Evolutionary conservation across 2,888 invertebrate genomes (phyloP), one percentile per base, ranked within the genome.

Genomic region (Notocelia uddmanniana): DNA sequence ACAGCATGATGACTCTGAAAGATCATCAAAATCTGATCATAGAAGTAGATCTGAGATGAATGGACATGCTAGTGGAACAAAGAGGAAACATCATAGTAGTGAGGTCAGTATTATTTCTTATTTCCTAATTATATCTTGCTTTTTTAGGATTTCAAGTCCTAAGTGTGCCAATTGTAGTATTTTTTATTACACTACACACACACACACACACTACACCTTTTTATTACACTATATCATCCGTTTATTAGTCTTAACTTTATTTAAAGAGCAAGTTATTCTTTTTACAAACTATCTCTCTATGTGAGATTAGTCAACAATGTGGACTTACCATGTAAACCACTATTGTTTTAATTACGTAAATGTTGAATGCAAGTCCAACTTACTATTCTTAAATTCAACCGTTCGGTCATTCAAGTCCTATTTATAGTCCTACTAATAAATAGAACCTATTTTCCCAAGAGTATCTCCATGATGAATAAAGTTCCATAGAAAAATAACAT

Each of bases 81-180:
- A 92, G 78, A 84, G 90, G 75, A 89, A 86, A 82, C 83, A 89
- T 78, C 85, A 89, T 34, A 92, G 89, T 75, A 91, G 90, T 84
- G 93, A 92, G 90, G 93, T 93, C 69, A 79, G 85, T 82, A 64
- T 34, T 58, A 11, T 68, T 69, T 37, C 18, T 10, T 57, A 31
- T 23, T 54, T 9, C 10, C 3, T 1, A 52, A 26, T 23, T 26
- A 23, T 52, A 2, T 9, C 15, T 15, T 23, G 3, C 1, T 0
- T 54, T 15, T 6, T 54, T 37, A 13, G 21, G 2, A 3, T 59
- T 59, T 0, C 37, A 19, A 37, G 31, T 3, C 9, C 55, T 9
- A 6, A 6, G 3, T 31, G 31, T 3, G 26, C 26, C 26, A 26
- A 26, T 31, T 13, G 26, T 55, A 18, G 23, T 3, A 1, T 54